Base-by-base conservation (phyloP, 1,140 invertebrate species). In the Atta texana region DNA sequence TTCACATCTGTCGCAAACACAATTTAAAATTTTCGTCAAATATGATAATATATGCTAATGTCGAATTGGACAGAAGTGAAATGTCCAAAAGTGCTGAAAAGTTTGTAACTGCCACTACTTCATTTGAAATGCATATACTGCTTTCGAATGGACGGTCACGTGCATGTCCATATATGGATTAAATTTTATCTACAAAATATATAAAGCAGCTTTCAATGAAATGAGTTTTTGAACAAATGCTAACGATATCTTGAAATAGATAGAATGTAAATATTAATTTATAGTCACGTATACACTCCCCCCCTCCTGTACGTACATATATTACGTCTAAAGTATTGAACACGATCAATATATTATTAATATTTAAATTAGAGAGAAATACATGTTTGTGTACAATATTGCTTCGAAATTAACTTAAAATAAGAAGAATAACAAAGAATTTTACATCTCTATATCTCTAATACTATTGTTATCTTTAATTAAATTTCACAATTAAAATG, bases 171-270 rank as follows among this genome's bases (percentile, higher is more conserved):
- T 24, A 71, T 64, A 28, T 57, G 16, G 63, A 81, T 81, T 71
- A 81, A 81, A 71, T 71, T 57, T 24, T 21, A 7, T 28, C 49
- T 71, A 24, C 31, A 51, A 81, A 81, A 71, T 80, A 68, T 31
- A 71, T 44, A 71, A 71, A 81, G 34, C 44, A 53, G 44, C 49
- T 81, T 71, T 71, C 34, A 71, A 68, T 81, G 21, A n/a, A 81
- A 81, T 44, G 51, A 71, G 21, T 10, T 81, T 57, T 71, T 55
- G 10, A 16, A 34, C 10, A 55, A 57, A 71, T 44, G 64, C 34
- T 28, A 14, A 44, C 21, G 5, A 77, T 44, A 28, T 44, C 34
- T 57, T 51, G 1, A 78, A 66, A n/a, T 31, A 51, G 76, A 2
- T 81, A 18, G 8, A 51, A 81, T 18, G 18, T 28, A 64, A 34